Base-by-base conservation (phyloP, 1,140 invertebrate genomes). In the Caenorhabditis elegans region DNA sequence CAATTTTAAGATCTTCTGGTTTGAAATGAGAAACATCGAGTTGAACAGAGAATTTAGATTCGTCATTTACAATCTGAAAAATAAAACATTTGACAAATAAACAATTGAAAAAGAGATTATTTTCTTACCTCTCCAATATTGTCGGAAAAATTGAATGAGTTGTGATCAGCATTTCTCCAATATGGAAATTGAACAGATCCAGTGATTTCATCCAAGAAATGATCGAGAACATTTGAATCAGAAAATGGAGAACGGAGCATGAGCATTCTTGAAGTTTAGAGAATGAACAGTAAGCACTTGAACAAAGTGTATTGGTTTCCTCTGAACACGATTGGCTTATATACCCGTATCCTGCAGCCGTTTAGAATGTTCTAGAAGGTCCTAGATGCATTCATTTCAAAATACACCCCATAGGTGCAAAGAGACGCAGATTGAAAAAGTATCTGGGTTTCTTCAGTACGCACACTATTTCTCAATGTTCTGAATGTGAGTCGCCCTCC, bases 1-100 rank as follows among this genome's bases (percentile, higher is more conserved):
- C 22, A 22, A 77, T 49, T 11, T 77, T 77, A 24, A 77, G 43
- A 8, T 77, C 46, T 28, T 77, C 75, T 31, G 75, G 75, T 49
- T 77, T 77, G 47, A 77, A 77, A 19, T 77, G 75, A n/a, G 75
- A 77, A 17, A 77, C 46, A 22, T 77, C 75, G 17, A 77, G 17
- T 49, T 77, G 75, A 49, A 77, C 75, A 2, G 43, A 47, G 47
- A 77, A 77, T 19, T 48, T 47, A 10, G 11, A n/a, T 1, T 77
- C 75, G 13, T 77, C 19, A 19, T 77, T 77, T 24, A 79, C 34
- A 5, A 70, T 31, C 78, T 60, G 78, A 60, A 49, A 51, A 36
- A 28, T 49, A 0, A 15, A 26, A 53, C 24, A 36, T 36, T 70
- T 11, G 26, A 15, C 36, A 22, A 70, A 39, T 39, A 31, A 8